Evolutionary conservation across 2,113 vertebrate genomes (phyloP).

Genomic region (Etheostoma cragini): DNA sequence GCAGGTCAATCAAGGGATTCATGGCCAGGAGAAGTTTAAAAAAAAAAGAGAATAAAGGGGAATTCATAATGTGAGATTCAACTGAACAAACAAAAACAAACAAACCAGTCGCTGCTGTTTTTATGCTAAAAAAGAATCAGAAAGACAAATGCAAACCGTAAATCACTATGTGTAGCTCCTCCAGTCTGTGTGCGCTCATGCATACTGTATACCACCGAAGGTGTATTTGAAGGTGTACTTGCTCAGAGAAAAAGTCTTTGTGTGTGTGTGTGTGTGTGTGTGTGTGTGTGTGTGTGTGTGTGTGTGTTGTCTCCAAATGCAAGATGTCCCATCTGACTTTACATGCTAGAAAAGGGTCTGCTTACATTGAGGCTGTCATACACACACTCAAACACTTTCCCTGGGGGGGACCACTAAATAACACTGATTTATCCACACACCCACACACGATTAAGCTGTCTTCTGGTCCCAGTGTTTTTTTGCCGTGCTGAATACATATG

Average conservation of each 20-base stretch:
- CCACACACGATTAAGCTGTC: slow-evolving; percentile 45
- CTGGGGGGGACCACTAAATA: slow-evolving; percentile 37
- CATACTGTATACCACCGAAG: neutral
- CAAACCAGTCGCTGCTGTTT: slow-evolving; percentile 12
- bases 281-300: neutral
- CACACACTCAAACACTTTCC: slow-evolving; percentile 37
- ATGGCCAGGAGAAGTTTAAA: neutral
- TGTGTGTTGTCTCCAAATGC: slow-evolving; percentile 40
- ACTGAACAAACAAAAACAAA: neutral
- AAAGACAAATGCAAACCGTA: slow-evolving; percentile 1
- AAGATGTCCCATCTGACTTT: slow-evolving; percentile 62
- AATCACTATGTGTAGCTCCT: slow-evolving; percentile 12
- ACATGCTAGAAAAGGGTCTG: slow-evolving; percentile 39
- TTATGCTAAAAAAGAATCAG: neutral
- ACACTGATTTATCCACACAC: slow-evolving; percentile 47
- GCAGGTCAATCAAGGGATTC: neutral
- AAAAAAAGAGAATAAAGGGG: neutral
- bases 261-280: neutral
- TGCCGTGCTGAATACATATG: slow-evolving; percentile 72
- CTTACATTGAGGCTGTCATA: slow-evolving; percentile 41
- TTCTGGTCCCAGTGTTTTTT: slow-evolving; percentile 48
- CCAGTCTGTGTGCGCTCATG: slow-evolving; percentile 17
- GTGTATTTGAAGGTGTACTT: neutral
- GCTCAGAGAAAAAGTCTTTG: neutral
- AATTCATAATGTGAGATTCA: slow-evolving; percentile 12